Conservation (phyloP, 2,797 vertebrate genomes). For the Fundulus diaphanus region DNA sequence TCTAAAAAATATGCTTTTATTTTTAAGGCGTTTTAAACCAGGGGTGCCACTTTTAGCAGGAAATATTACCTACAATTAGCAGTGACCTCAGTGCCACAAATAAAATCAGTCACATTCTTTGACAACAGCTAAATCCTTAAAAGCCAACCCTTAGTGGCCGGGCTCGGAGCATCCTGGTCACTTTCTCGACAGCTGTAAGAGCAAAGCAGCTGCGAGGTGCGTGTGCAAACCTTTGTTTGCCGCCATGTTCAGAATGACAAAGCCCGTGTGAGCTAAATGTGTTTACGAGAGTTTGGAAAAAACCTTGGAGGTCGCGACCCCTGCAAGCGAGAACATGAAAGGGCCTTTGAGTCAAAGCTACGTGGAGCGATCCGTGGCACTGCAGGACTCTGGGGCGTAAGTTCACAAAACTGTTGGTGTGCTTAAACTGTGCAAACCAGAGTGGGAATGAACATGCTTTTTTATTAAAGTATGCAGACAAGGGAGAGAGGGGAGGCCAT, state of each 20-base stretch:
- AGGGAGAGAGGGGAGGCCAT: no score
- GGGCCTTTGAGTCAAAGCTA: conserved; percentile 5
- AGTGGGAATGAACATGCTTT: neutral
- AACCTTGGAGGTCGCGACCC: conserved; percentile 53
- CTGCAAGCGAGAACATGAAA: conserved; percentile 15
- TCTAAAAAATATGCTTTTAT: no score
- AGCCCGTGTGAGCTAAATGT: neutral
- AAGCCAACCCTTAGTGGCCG: no score
- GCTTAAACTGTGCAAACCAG: neutral
- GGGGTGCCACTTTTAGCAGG: no score
- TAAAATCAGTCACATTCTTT: no score
- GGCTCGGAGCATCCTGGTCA: no score
- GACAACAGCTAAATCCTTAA: no score
- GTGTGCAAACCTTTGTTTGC: conserved; percentile 19
- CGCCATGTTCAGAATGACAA: neutral
- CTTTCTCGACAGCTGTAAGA: neutral
- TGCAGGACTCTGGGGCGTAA: neutral
- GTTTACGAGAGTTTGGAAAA: conserved; percentile 39
- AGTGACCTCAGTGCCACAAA: no score
- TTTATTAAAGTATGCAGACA: no score
- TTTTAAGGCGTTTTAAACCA: no score
- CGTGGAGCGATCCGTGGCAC: neutral
- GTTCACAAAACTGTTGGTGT: neutral
- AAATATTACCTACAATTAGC: no score
- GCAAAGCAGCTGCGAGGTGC: neutral